phyloP scores from a whole-genome alignment of 2,113 vertebrate species.

The Bambusicola thoracicus region DNA sequence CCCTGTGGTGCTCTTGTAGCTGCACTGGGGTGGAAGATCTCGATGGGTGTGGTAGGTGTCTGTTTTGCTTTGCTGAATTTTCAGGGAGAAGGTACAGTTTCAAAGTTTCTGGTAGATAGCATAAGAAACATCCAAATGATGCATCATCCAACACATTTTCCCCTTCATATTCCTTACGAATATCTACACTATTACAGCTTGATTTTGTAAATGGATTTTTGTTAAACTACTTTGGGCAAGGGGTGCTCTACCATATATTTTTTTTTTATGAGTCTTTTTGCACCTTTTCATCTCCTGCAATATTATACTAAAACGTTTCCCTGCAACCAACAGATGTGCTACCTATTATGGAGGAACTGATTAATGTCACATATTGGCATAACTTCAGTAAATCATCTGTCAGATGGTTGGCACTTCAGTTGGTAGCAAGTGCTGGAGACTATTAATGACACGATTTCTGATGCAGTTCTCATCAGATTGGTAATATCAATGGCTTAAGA shows the following conservation, averaged over 20 bases:
- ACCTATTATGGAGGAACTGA: background rate
- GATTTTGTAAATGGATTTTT: conserved; percentile 34
- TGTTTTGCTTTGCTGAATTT: conserved; percentile 30
- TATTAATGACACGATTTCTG: conserved; percentile 23
- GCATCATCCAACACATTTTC: background rate
- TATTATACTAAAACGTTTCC: conserved; percentile 8
- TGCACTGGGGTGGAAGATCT: background rate
- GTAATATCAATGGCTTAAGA: background rate
- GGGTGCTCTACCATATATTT: background rate
- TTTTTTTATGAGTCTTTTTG: conserved; percentile 9
- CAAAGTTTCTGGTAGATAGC: conserved; percentile 41
- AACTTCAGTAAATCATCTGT: conserved; percentile 15
- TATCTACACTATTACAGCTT: background rate
- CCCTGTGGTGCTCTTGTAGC: background rate
- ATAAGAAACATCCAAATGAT: background rate
- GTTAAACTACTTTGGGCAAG: background rate
- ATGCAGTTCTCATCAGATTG: background rate
- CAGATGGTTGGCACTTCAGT: conserved; percentile 24
- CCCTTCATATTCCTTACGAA: background rate
- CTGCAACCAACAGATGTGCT: background rate
- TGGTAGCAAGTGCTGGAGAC: background rate
- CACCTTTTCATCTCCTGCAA: background rate
- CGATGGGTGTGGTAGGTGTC: conserved; percentile 14
- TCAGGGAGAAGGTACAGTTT: conserved; percentile 33
- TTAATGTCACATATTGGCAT: background rate